Base-by-base conservation (phyloP, 2,888 invertebrate genomes). In the Allacma fusca region DNA sequence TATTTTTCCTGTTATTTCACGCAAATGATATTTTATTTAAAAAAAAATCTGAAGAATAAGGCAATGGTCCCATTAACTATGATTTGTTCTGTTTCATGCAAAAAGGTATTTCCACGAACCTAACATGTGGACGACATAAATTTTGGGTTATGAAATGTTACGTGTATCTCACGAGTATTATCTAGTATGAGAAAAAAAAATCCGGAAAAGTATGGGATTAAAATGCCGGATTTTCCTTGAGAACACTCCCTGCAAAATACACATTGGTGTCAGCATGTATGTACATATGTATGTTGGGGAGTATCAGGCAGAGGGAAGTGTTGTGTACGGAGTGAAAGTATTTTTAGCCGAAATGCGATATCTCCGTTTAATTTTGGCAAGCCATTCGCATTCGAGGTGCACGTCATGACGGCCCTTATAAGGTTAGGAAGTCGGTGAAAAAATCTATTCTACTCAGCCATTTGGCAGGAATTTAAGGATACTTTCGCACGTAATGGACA, bases 291-390 rank as follows among this genome's bases (percentile, higher is more conserved):
- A 59, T 73, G 64, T 43, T 44, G 50, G 0, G 28, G 40, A 34
- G 28, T 34, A n/a, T 9, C 5, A 50, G 50, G 50, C 16, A 50
- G 16, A n/a, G 50, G 50, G 67, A 34, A 26, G 50, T 26, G 44
- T 44, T 57, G 19, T 50, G 71, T 28, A 24, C n/a, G 16, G 43
- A 26, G 50, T 57, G 62, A 34, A 80, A 77, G 81, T 83, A 83
- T 83, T 83, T 81, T 83, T 83, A 83, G 81, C 81, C 81, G 81
- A 81, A 81, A 81, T 78, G 80, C 78, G 80, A 83, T 50, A 50
- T 83, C 83, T 80, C 81, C 81, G 80, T 81, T 79, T 81, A 81
- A 80, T 80, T 81, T 83, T 83, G 83, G 83, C 83, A 83, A 82
- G 74, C 78, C 67, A 79, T 79, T 80, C 80, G 50, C 50, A 50